These are phyloP conservation scores for Eilema sororculum DNA, from an alignment of 2,888 invertebrate species.

Conservation along the genomic window DNA sequence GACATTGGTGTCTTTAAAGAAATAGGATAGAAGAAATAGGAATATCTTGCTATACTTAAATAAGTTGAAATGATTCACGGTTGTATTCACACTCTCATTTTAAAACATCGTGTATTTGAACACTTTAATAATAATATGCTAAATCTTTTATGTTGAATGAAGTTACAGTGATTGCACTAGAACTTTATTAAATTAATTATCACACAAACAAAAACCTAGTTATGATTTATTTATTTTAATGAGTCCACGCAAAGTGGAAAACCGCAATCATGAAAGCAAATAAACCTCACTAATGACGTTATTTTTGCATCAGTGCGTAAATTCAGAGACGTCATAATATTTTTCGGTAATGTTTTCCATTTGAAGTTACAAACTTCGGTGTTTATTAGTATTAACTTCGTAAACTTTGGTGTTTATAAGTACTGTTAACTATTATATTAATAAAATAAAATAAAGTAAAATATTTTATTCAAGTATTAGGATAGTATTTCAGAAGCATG, in stretches of 20 bases:
- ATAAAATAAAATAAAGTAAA: too few species aligned
- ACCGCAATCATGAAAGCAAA: conserved; percentile 60
- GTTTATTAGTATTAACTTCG: background rate
- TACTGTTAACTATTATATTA: background rate
- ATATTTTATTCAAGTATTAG: too few species aligned
- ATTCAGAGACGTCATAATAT: conserved; percentile 36
- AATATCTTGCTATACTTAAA: too few species aligned
- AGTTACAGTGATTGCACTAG: background rate
- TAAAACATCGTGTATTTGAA: too few species aligned
- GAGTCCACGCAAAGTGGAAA: conserved; percentile 48
- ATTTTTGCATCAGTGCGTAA: conserved; percentile 49
- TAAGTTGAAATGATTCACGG: too few species aligned
- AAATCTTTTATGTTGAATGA: background rate
- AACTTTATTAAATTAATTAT: background rate
- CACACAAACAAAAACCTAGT: conserved; percentile 15
- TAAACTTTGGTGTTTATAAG: background rate
- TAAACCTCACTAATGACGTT: conserved; percentile 60
- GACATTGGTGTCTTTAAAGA: too few species aligned
- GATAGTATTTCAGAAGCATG: too few species aligned
- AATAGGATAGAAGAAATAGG: too few species aligned
- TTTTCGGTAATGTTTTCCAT: conserved; percentile 18
- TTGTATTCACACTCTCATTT: too few species aligned
- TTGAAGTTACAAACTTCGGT: background rate
- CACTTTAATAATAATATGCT: background rate
- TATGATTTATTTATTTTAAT: conserved; percentile 35